These are phyloP conservation scores for Phylloscopus whistleri DNA, from an alignment of 2,113 vertebrate genomes.

Conservation along the genomic window DNA sequence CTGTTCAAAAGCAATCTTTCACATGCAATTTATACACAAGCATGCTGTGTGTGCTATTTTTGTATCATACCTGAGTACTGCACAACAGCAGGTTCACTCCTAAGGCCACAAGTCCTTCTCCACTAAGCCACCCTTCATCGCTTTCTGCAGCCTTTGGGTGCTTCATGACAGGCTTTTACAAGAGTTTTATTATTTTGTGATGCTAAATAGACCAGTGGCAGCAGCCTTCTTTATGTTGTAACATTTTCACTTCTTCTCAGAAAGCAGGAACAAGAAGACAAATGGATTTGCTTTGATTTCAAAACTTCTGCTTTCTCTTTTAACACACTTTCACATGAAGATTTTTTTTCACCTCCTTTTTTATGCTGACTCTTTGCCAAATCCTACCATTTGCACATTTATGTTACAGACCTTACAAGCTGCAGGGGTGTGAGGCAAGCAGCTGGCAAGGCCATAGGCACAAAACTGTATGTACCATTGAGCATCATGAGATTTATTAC, in stretches of 20 bases:
- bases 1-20: background rate
- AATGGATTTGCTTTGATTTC: background rate
- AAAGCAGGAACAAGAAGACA: background rate
- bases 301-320: background rate
- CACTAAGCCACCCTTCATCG: background rate
- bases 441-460: background rate
- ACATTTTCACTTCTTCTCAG: conserved; percentile 15
- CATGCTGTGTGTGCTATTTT: background rate
- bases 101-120: background rate
- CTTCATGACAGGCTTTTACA: background rate
- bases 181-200: background rate
- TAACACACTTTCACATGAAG: background rate
- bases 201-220: background rate
- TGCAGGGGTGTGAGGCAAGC: background rate
- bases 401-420: background rate
- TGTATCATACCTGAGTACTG: fast-evolving
- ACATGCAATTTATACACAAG: background rate
- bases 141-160: background rate
- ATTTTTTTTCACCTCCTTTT: background rate
- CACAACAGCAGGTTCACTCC: background rate
- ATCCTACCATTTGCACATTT: background rate
- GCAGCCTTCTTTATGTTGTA: background rate
- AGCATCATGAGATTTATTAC: background rate
- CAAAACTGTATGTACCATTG: fast-evolving
- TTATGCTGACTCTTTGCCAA: background rate